Evolutionary conservation across 1,140 invertebrate species (phyloP), one percentile per base, ranked within the genome.

Genomic region (Drosophila rufa): DNA sequence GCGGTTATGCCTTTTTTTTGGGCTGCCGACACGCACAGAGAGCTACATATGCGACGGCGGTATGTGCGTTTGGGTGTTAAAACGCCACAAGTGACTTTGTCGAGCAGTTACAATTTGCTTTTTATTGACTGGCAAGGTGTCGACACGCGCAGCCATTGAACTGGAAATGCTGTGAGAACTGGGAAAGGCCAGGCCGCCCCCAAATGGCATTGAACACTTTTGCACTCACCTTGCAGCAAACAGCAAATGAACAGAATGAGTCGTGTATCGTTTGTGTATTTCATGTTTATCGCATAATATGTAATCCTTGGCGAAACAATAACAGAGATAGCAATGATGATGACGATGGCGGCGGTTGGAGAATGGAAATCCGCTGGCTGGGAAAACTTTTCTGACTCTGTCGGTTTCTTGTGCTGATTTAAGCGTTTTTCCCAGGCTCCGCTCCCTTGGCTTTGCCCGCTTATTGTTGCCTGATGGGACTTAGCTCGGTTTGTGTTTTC

Each of bases 261-360:
- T 82, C 77, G 77, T 77, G 87, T 91, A 86, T 91, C 82, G 78
- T 75, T 86, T 74, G 82, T 75, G 69, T 83, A 81, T 83, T 86
- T 91, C 90, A 91, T 91, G 81, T 91, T 91, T 83, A 82, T 75
- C 75, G 75, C 89, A 91, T 91, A 89, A 91, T 91, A 78, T 78
- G 65, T 78, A 90, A 90, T 90, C 79, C 75, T 78, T 68, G 75
- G 71, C 56, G 70, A 78, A 78, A 78, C 74, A 77, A 77, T 68
- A 60, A 68, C 50, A 17, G 46, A 25, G 50, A 53, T 42, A 58
- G 46, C 69, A 56, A 53, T 80, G 66, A 53, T 85, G 82, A 80
- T 84, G 71, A 62, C 46, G 73, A 58, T 57, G 60, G 38, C 43
- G 36, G 36, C 4, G 36, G 36, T 11, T 47, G 46, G 30, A n/a